Percentiles rank a stretch among this genome's conserved stretches.
phyloP scores from a whole-genome alignment of 2,797 vertebrate species.

The Triplophysa yarkandensis region DNA sequence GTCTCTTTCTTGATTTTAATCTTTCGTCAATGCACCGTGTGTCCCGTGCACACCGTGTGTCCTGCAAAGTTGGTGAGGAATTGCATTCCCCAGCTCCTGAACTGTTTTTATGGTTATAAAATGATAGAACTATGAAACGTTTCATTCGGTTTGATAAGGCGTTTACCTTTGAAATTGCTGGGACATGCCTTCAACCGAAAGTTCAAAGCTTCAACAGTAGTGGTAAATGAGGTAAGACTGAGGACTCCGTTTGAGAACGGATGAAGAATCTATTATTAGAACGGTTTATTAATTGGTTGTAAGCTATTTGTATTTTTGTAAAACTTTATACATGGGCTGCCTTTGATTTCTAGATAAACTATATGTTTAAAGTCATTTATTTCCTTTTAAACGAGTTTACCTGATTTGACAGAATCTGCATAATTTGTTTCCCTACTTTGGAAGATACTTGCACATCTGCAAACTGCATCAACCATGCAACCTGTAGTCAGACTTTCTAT shows the following conservation, averaged over 20 bases:
- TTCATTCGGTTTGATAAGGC: slow-evolving; percentile 19
- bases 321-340: background rate
- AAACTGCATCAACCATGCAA: background rate
- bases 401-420: background rate
- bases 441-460: background rate
- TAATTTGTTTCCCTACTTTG: background rate
- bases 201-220: slow-evolving; percentile 28
- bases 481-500: background rate
- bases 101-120: slow-evolving; percentile 22
- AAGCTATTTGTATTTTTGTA: slow-evolving; percentile 2
- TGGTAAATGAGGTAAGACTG: slow-evolving; percentile 7
- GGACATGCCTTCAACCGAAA: slow-evolving; percentile 3
- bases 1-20: background rate
- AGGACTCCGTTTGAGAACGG: background rate
- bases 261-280: background rate
- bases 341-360: background rate
- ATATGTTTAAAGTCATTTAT: background rate
- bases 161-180: slow-evolving; percentile 28
- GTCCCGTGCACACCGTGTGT: background rate
- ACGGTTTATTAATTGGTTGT: background rate
- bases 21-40: background rate
- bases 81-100: slow-evolving; percentile 10
- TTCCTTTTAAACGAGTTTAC: background rate
- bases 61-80: background rate
- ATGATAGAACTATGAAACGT: slow-evolving; percentile 5